These are phyloP conservation scores for Hoplodrina blanda DNA, from an alignment of 2,888 invertebrate genomes.

Conservation along the genomic window DNA sequence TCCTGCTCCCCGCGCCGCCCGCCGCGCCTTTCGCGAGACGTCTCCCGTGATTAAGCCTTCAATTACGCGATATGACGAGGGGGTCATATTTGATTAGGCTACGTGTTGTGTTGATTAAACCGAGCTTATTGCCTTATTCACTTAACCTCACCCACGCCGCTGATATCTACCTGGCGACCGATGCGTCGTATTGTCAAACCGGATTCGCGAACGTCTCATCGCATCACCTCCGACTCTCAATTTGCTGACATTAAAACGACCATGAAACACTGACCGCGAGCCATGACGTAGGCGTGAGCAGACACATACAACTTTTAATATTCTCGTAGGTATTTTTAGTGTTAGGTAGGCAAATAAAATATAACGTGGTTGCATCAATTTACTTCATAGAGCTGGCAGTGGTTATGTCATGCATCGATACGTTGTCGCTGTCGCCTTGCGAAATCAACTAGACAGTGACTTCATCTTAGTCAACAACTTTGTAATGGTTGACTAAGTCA, in stretches of 20 bases:
- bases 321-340: slow-evolving; percentile 54
- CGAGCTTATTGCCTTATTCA: slow-evolving; percentile 89
- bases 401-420: slow-evolving; percentile 73
- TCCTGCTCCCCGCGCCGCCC: slow-evolving; percentile 67
- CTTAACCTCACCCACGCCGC: slow-evolving; percentile 79
- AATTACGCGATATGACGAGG: slow-evolving; percentile 88
- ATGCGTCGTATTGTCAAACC: slow-evolving; percentile 71
- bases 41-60: slow-evolving; percentile 89
- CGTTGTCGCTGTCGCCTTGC: slow-evolving; percentile 67
- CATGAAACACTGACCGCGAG: slow-evolving; percentile 76
- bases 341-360: slow-evolving; percentile 54
- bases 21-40: slow-evolving; percentile 77
- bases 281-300: slow-evolving; percentile 52
- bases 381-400: slow-evolving; percentile 60
- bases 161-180: slow-evolving; percentile 72
- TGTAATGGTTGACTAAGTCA: slow-evolving; percentile 47
- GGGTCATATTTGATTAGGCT: slow-evolving; percentile 90
- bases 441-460: slow-evolving; percentile 74
- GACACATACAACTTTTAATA: slow-evolving; percentile 61
- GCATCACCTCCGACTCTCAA: slow-evolving; percentile 68
- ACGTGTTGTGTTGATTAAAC: slow-evolving; percentile 90
- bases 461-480: slow-evolving; percentile 67
- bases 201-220: slow-evolving; percentile 72
- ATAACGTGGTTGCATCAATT: slow-evolving; percentile 69
- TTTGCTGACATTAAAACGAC: slow-evolving; percentile 80